These are phyloP conservation scores for Ditylenchus dipsaci DNA, from an alignment of 1,140 invertebrate genomes.

Conservation along the genomic window DNA sequence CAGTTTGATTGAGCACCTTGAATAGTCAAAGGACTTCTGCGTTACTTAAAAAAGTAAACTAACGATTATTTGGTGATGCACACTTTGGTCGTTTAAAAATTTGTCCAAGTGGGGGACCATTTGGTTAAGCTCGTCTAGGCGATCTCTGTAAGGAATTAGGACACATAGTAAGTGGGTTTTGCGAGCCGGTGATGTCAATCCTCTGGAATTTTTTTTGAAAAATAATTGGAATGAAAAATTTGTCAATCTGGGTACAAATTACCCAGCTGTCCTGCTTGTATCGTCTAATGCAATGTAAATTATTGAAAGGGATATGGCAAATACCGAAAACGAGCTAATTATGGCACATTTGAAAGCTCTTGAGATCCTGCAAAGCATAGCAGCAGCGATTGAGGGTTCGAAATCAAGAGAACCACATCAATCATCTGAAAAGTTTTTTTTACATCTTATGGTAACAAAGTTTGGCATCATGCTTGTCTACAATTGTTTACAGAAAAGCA, in stretches of 20 bases:
- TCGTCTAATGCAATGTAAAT: slow-evolving; percentile 17
- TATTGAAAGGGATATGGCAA: slow-evolving; percentile 1
- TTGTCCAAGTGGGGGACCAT: slow-evolving; percentile 84
- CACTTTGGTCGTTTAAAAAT: slow-evolving; percentile 76
- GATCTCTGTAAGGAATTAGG: slow-evolving; percentile 84
- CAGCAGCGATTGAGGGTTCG: no score
- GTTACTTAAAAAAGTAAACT: no score
- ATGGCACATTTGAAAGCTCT: no score
- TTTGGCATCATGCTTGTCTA: no score
- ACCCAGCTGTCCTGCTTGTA: slow-evolving; percentile 3
- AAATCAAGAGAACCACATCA: no score
- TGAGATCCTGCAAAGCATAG: no score
- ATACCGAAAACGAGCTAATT: not conserved
- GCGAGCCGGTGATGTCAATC: not conserved
- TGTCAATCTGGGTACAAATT: no score
- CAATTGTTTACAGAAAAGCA: no score
- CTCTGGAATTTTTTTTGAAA: not conserved
- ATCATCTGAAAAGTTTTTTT: no score
- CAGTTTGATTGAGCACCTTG: slow-evolving; percentile 77
- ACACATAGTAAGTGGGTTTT: slow-evolving; percentile 67
- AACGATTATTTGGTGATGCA: slow-evolving; percentile 76
- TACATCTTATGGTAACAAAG: no score
- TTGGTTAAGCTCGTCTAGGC: slow-evolving; percentile 85
- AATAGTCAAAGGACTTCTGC: no score
- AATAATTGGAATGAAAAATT: not conserved